Evolutionary conservation across 2,888 invertebrate species (phyloP).

Genomic region (Scrobipalpa atriplicella): DNA sequence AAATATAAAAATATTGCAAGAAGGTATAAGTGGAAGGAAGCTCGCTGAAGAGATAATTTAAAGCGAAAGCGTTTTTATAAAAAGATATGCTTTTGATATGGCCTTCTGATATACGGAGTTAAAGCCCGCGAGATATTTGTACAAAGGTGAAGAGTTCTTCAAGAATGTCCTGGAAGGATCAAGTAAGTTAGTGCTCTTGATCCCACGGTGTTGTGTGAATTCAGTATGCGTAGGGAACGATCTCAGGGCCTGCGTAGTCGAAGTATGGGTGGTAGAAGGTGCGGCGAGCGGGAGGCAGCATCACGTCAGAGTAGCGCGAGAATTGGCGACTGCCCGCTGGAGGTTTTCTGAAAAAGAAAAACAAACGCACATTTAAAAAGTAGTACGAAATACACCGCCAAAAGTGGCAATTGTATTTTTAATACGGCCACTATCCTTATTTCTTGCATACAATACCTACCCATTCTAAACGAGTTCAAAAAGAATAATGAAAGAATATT

Average conservation of each 20-base stretch:
- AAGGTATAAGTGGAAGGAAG: conserved; percentile 49
- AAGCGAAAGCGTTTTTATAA: conserved; percentile 60
- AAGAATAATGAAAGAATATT: too few relatives aligned
- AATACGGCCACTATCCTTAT: too few relatives aligned
- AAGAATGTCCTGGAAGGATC: conserved; percentile 45
- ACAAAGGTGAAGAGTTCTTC: conserved; percentile 55
- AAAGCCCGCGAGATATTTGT: conserved; percentile 64
- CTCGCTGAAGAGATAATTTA: conserved; percentile 54
- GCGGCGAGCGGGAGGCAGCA: conserved; percentile 71
- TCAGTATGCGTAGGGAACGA: conserved; percentile 69
- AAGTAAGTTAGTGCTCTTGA: conserved; percentile 49
- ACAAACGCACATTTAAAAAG: too few relatives aligned
- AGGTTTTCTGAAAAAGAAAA: conserved; percentile 61
- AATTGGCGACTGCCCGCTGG: conserved; percentile 73
- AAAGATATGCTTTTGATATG: conserved; percentile 79
- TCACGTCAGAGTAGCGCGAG: conserved; percentile 76
- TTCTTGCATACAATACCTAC: too few relatives aligned
- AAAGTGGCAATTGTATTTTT: too few relatives aligned
- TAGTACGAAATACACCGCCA: too few relatives aligned
- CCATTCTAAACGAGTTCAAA: too few relatives aligned
- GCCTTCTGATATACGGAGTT: conserved; percentile 58
- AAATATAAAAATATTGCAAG: conserved; percentile 71
- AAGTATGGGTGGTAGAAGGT: conserved; percentile 65
- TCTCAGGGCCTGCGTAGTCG: conserved; percentile 66
- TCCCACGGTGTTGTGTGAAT: conserved; percentile 42